These are phyloP conservation scores for Paelopatides confundens DNA, from an alignment of 53 echinoderm and acorn worm genomes.

Conservation along the genomic window DNA sequence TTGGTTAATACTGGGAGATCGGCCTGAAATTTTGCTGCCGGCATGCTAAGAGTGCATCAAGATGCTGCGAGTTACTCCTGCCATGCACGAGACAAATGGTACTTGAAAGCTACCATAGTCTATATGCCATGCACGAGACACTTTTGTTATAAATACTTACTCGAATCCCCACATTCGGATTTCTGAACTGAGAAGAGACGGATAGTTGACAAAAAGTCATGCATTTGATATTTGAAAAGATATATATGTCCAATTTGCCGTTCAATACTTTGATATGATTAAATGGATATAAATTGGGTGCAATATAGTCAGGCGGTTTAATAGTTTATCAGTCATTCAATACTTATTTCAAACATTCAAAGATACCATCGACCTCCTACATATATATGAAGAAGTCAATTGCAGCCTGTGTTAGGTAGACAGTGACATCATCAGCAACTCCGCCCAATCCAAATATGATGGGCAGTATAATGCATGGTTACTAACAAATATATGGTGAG, in stretches of 20 bases:
- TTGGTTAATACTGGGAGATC: too few species aligned
- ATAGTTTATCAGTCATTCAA: not conserved
- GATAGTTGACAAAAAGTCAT: slow-evolving; percentile 24
- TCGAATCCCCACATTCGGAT: slow-evolving; percentile 95
- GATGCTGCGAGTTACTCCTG: not conserved
- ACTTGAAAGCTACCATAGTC: slow-evolving; percentile 11
- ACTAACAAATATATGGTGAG: too few species aligned
- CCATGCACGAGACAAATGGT: slow-evolving; percentile 11
- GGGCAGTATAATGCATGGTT: too few species aligned
- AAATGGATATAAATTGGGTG: not conserved
- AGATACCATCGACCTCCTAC: too few species aligned
- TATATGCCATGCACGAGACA: slow-evolving; percentile 21
- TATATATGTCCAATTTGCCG: not conserved
- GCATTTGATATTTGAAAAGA: not conserved
- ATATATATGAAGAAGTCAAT: too few species aligned
- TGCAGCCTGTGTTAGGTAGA: too few species aligned
- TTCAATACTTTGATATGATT: not conserved
- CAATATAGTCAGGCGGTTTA: not conserved
- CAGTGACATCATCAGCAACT: too few species aligned
- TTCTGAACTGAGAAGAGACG: slow-evolving; percentile 77
- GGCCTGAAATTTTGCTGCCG: not conserved
- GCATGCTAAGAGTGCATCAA: not conserved
- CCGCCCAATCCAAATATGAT: too few species aligned
- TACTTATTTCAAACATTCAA: not conserved
- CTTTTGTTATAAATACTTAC: slow-evolving; percentile 72